Base-by-base conservation (phyloP, 2,888 invertebrate genomes). In the Pollenia angustigena region DNA sequence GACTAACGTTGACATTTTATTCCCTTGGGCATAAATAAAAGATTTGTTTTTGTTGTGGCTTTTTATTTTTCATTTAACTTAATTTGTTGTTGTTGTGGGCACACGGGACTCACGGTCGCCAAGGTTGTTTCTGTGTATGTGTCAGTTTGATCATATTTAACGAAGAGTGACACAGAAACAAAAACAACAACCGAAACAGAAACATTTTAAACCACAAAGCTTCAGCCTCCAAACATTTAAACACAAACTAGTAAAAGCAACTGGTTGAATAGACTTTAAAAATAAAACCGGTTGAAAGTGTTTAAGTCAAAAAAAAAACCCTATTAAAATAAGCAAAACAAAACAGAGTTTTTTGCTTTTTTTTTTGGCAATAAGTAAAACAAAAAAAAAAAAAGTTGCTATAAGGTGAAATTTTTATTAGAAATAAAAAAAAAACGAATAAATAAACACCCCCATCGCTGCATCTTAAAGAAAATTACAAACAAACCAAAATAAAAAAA, bases 101-200 rank as follows among this genome's bases (percentile, higher is more conserved):
- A 62, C 58, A 74, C 74, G 58, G 85, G 72, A 82, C 76, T 66
- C 64, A 74, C 75, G 62, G 71, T 68, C 74, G 71, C 71, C 85
- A 76, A 79, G 62, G 79, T 79, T 81, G 54, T 46, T n/a, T 32
- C 0, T 16, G 16, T 66, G 11, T 58, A 54, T 44, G n/a, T 44
- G 56, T 50, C 40, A 54, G 23, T 58, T 69, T 58, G 32, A 32
- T 44, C 4, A 32, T 82, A 68, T 79, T 64, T 40, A 82, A 81
- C 74, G 64, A 78, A 75, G 81, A 85, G 78, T 81, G 81, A 75
- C 82, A 85, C 66, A 66, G 32, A 10, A 78, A 32, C 10, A 50
- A 9, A 12, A 32, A 72, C 50, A 68, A 52, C 48, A 62, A 52
- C 52, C 32, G 32, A 32, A 60, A 60, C 7, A 56, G 42, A 50